These are phyloP conservation scores for Drosophila trichaetosa DNA, from an alignment of 2,888 invertebrate species.

Conservation along the genomic window DNA sequence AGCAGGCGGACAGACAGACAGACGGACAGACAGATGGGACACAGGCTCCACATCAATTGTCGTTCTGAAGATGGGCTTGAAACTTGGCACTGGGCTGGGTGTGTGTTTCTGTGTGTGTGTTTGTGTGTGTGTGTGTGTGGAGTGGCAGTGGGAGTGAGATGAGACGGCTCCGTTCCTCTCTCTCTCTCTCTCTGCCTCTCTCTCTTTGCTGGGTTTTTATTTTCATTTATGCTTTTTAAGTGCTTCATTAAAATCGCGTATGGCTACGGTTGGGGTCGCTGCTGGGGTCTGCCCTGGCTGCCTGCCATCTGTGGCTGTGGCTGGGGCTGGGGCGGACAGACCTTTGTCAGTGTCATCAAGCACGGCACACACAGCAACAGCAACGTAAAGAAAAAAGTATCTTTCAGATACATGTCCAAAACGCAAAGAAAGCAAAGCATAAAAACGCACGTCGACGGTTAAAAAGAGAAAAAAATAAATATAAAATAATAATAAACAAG, in stretches of 20 bases:
- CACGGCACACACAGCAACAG: constrained; percentile 53
- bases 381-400: constrained; percentile 55
- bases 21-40: constrained; percentile 27
- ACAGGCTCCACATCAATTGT: constrained; percentile 78
- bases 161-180: not conserved
- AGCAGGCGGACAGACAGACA: not conserved
- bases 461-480: constrained; percentile 42
- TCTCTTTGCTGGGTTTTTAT: constrained; percentile 72
- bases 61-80: constrained; percentile 69
- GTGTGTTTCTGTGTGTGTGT: not conserved
- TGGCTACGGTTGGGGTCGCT: constrained; percentile 54
- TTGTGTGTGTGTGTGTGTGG: not conserved
- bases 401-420: constrained; percentile 77
- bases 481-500: constrained; percentile 64
- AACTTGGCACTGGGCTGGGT: constrained; percentile 20
- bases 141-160: constrained; percentile 14
- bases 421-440: constrained; percentile 73
- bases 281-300: constrained; percentile 27
- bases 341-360: constrained; percentile 79
- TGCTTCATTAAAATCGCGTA: constrained; percentile 81
- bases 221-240: constrained; percentile 82
- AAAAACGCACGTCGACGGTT: constrained; percentile 56
- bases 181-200: not conserved
- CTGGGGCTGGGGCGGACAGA: constrained; percentile 58
- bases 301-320: constrained; percentile 30